Evolutionary conservation across 1,140 invertebrate species (phyloP).

Genomic region (Chelonus insularis): DNA sequence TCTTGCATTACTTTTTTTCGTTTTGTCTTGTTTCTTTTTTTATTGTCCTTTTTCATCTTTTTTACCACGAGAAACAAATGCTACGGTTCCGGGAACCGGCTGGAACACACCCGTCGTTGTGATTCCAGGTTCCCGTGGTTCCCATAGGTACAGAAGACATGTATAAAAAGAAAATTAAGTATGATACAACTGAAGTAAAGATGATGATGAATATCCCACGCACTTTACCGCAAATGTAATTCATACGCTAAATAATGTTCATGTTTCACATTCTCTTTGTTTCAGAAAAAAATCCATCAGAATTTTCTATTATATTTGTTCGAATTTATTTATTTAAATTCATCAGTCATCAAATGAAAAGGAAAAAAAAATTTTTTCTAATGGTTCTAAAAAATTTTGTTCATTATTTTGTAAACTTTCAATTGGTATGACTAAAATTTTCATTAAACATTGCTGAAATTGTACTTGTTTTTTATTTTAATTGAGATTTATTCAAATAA

Average conservation of each 20-base stretch:
- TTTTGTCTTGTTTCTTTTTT: conserved; percentile 19
- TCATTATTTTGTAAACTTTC: too few species aligned
- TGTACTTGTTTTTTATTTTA: too few species aligned
- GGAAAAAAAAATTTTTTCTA: too few species aligned
- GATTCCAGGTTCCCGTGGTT: conserved; percentile 37
- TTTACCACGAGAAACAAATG: conserved; percentile 7
- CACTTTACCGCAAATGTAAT: conserved; percentile 35
- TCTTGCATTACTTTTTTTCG: background rate
- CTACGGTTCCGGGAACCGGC: conserved; percentile 39
- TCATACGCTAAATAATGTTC: conserved; percentile 11
- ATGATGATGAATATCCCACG: conserved; percentile 12
- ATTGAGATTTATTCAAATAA: too few species aligned
- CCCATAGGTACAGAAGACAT: conserved; percentile 23
- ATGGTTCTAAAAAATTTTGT: too few species aligned
- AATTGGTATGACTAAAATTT: too few species aligned
- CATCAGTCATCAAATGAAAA: too few species aligned
- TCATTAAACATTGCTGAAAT: too few species aligned
- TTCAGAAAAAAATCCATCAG: too few species aligned
- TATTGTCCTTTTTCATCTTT: conserved; percentile 15
- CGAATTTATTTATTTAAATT: too few species aligned
- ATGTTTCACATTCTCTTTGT: too few species aligned
- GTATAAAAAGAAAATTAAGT: conserved; percentile 1
- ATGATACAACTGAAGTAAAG: conserved; percentile 3
- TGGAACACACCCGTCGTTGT: conserved; percentile 40
- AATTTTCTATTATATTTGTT: too few species aligned